These are phyloP conservation scores for Yponomeuta malinellus DNA, from an alignment of 2,888 invertebrate species.

Conservation along the genomic window DNA sequence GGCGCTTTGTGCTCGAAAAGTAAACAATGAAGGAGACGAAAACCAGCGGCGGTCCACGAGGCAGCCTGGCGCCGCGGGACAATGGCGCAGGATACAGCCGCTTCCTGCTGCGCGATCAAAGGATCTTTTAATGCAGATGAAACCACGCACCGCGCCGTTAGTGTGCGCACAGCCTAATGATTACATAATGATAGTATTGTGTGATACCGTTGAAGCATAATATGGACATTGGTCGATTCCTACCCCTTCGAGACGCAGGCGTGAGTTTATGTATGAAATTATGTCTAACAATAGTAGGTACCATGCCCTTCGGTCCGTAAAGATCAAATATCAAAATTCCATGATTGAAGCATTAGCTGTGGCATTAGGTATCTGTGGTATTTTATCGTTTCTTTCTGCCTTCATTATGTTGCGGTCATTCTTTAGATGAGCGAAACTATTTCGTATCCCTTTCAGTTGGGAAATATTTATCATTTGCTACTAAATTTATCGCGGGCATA, in stretches of 20 bases:
- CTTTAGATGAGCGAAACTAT: neutral
- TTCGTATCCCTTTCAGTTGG: conserved; percentile 18
- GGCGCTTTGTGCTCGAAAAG: conserved; percentile 39
- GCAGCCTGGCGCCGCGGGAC: conserved; percentile 38
- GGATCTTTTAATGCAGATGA: conserved; percentile 21
- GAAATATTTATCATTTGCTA: conserved; percentile 30
- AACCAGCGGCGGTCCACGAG: conserved; percentile 35
- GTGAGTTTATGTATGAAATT: no score
- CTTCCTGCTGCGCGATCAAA: conserved; percentile 60
- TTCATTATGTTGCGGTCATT: conserved; percentile 1
- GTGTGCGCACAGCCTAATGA: neutral
- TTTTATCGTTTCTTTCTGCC: neutral
- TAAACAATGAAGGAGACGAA: conserved; percentile 71
- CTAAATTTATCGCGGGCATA: conserved; percentile 64
- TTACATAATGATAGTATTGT: neutral
- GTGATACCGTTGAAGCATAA: conserved; percentile 1
- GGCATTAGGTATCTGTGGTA: neutral
- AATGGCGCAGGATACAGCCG: conserved; percentile 52
- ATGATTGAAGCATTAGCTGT: no score
- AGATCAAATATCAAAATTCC: no score
- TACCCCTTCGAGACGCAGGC: no score
- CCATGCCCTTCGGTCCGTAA: no score
- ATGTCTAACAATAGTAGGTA: no score
- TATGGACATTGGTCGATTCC: no score
- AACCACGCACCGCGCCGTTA: neutral